Evolutionary conservation across 2,113 vertebrate species (phyloP).

Genomic region (Mirounga angustirostris): DNA sequence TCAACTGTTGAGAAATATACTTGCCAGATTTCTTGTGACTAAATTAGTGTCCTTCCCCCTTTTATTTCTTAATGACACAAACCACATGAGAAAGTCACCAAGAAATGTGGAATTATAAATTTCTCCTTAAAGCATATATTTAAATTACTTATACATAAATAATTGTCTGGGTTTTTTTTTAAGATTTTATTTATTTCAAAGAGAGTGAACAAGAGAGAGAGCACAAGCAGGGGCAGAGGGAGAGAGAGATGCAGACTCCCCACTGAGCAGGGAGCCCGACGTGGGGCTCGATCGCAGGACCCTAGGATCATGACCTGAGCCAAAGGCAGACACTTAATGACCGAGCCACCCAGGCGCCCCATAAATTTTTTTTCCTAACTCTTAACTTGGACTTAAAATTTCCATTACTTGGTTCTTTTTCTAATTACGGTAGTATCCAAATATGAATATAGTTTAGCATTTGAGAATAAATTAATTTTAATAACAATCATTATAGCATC

Average conservation of each 20-base stretch:
- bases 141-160: slow-evolving; percentile 11
- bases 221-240: too few species aligned
- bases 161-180: background rate
- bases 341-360: too few species aligned
- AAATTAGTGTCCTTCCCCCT: background rate
- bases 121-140: background rate
- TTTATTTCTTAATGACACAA: slow-evolving; percentile 52
- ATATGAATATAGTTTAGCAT: background rate
- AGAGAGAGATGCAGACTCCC: too few species aligned
- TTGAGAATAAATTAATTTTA: slow-evolving; percentile 13
- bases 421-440: background rate
- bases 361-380: background rate
- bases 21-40: background rate
- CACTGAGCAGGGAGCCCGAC: too few species aligned
- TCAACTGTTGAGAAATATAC: background rate
- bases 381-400: background rate
- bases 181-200: background rate
- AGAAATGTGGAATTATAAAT: background rate
- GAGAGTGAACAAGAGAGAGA: too few species aligned
- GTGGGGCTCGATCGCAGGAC: too few species aligned
- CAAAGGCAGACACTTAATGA: too few species aligned
- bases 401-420: background rate
- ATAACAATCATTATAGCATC: background rate
- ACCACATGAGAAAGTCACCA: background rate
- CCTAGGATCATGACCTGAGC: too few species aligned